These are phyloP conservation scores for Drosophila quadrilineata DNA, from an alignment of 1,140 invertebrate genomes.

Conservation along the genomic window DNA sequence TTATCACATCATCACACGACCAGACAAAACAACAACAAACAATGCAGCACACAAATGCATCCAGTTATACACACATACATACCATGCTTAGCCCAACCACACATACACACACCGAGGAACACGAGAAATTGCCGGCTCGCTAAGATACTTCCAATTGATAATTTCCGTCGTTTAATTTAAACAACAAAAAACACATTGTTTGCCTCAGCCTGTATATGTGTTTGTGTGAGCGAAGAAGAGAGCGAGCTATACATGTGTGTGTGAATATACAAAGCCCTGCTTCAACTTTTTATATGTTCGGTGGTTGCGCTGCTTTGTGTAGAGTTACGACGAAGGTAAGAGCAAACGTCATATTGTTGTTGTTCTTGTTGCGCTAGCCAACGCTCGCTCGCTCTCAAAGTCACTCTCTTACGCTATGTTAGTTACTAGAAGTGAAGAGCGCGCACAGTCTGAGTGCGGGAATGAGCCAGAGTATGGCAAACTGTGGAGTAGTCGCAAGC, in stretches of 20 bases:
- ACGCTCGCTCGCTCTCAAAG: constrained; percentile 14
- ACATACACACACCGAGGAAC: neutral
- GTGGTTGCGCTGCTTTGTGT: constrained; percentile 19
- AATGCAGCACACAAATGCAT: constrained; percentile 23
- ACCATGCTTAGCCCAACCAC: neutral
- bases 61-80: constrained; percentile 11
- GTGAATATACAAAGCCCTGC: constrained; percentile 56
- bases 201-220: constrained; percentile 10
- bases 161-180: constrained; percentile 68
- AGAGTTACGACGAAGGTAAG: constrained; percentile 1
- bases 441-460: neutral
- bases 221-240: neutral
- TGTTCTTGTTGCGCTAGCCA: neutral
- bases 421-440: constrained; percentile 68
- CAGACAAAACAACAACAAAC: constrained; percentile 44
- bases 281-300: constrained; percentile 46
- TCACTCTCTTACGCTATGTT: constrained; percentile 3
- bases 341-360: constrained; percentile 2
- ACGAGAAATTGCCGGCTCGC: constrained; percentile 49
- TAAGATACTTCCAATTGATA: constrained; percentile 60
- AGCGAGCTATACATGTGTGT: constrained; percentile 1
- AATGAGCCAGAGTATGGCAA: neutral
- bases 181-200: constrained; percentile 34
- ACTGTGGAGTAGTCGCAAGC: neutral
- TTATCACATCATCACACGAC: constrained; percentile 53